Base-by-base conservation (phyloP, 2,113 vertebrate species). In the Rhizomys pruinosus region DNA sequence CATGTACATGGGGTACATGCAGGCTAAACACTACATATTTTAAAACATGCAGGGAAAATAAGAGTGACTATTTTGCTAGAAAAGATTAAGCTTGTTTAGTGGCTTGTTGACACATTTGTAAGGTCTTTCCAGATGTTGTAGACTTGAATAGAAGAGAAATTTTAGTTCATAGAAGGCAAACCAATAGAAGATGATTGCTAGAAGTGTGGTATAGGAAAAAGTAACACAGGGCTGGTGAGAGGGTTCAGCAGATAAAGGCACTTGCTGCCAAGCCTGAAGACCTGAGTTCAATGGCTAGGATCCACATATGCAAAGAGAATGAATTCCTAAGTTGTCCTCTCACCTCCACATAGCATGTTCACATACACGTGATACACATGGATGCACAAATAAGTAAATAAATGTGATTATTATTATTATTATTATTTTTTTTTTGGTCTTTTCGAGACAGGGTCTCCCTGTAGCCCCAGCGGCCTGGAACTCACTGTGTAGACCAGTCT, bases 91-190 rank as follows among this genome's bases (percentile, higher is more conserved):
- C n/a, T 79, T 55, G 23, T 0, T 89, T 73, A 57, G 6, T 92
- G 59, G 52, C 76, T 68, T 94, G 44, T 63, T 77, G 52, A 4
- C 37, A 84, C 16, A 55, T 92, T 96, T 87, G 91, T 44, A 91
- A 79, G 63, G 74, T 72, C 47, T 89, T 86, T 71, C 13, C 72
- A 90, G 93, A 25, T 93, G 9, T 89, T 7, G 20, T 68, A 81
- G 39, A 73, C 27, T 69, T 90, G 47, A 89, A 37, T 72, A 66
- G 42, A 89, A 95, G 52, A 66, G 42, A 89, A 95, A 59, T 89
- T 71, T 44, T 87, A 20, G n/a, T 10, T 55, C 32, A 77, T n/a
- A 9, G 87, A n/a, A 69, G 44, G 37, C 87, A 86, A 91, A 91
- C 23, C 20, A 92, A 27, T 23, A 68, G 64, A 84, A 76, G 22